Evolutionary conservation across 2,888 invertebrate species (phyloP).

Genomic region (Tetheella fluctuosa): DNA sequence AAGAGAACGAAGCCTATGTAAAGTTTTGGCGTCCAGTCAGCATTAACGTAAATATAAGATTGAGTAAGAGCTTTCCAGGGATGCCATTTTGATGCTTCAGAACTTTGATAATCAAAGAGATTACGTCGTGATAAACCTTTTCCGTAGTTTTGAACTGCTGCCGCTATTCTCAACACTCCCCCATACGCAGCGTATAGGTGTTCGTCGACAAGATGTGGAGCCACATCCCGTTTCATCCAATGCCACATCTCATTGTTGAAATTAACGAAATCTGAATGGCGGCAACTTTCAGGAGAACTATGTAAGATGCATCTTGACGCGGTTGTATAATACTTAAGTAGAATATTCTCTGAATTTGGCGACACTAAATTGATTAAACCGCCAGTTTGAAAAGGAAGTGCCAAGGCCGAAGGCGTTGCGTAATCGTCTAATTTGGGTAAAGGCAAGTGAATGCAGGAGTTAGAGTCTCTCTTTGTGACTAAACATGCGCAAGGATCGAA

Average conservation of each 20-base stretch:
- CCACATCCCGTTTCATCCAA: slow-evolving; percentile 76
- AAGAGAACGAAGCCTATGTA: slow-evolving; percentile 57
- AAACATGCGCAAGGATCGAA: slow-evolving; percentile 63
- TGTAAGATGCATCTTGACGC: slow-evolving; percentile 68
- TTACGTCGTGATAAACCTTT: slow-evolving; percentile 67
- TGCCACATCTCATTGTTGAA: slow-evolving; percentile 76
- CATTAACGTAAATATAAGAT: slow-evolving; percentile 53
- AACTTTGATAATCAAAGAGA: slow-evolving; percentile 51
- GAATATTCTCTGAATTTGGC: slow-evolving; percentile 59
- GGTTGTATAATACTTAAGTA: slow-evolving; percentile 72
- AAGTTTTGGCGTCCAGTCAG: slow-evolving; percentile 61
- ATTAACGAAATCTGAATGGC: slow-evolving; percentile 69
- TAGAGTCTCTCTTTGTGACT: slow-evolving; percentile 60
- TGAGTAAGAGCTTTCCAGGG: slow-evolving; percentile 59
- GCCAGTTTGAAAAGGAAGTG: slow-evolving; percentile 64
- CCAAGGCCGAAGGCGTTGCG: slow-evolving; percentile 58
- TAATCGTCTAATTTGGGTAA: slow-evolving; percentile 63
- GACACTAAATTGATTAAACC: slow-evolving; percentile 63
- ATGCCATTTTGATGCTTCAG: slow-evolving; percentile 51
- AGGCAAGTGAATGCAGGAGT: slow-evolving; percentile 69
- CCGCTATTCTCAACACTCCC: slow-evolving; percentile 71
- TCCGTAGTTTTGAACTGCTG: slow-evolving; percentile 73
- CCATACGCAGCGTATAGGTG: slow-evolving; percentile 71
- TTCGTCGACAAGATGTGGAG: slow-evolving; percentile 70
- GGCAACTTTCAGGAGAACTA: slow-evolving; percentile 64